Conservation (phyloP, 2,797 vertebrate genomes). For the Nyctalus aviator region DNA sequence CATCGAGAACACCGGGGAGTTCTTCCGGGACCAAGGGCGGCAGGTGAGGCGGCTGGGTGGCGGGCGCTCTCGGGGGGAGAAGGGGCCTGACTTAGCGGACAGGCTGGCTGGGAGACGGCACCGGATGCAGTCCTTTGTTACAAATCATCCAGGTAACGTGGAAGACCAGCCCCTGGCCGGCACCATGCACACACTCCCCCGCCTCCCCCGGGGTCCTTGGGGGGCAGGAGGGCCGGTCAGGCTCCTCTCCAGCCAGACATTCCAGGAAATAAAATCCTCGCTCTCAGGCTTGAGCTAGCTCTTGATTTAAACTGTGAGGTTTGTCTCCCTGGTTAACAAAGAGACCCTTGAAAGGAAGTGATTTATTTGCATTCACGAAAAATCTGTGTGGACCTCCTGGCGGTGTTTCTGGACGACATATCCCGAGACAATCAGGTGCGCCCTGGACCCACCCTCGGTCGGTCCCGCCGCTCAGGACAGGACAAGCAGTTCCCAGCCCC, state of each 20-base stretch:
- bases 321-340: not conserved
- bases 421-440: not conserved
- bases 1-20: slow-evolving; percentile 99
- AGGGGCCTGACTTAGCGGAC: not conserved
- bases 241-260: not conserved
- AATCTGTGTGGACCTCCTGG: not conserved
- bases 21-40: slow-evolving; percentile 98
- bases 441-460: not conserved
- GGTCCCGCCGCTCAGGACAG: not conserved
- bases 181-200: not conserved
- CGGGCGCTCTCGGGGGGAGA: not conserved
- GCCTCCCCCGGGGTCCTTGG: not conserved
- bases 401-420: not conserved
- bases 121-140: not conserved
- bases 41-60: slow-evolving; percentile 89
- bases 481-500: not conserved
- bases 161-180: not conserved
- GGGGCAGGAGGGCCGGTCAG: not conserved
- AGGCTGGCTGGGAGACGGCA: accelerated
- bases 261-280: not conserved
- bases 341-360: not conserved
- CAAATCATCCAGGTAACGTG: not conserved
- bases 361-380: not conserved
- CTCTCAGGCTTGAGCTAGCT: not conserved
- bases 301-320: not conserved